Conservation (phyloP, 2,797 vertebrate genomes). For the Myoxocephalus aenaeus region DNA sequence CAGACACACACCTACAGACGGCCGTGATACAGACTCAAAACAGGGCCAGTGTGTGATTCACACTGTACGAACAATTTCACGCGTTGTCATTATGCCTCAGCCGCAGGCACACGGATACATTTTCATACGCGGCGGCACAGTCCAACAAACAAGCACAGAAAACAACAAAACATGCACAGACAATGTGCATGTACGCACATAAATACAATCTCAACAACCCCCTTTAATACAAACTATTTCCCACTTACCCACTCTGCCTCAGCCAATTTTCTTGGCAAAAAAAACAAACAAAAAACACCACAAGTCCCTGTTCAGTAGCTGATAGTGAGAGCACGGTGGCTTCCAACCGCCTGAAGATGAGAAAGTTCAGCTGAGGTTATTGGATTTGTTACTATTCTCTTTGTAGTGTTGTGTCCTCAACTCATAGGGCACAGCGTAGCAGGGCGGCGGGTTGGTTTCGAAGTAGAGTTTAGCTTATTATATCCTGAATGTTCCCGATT, state of each 20-base stretch:
- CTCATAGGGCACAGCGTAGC: not conserved
- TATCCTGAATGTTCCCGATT: not conserved
- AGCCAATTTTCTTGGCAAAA: slow-evolving; percentile 25
- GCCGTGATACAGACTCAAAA: slow-evolving; percentile 7
- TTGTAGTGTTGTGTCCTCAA: slow-evolving; percentile 47
- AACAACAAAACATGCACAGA: not conserved
- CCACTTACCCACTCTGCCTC: slow-evolving; percentile 35
- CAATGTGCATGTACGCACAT: not conserved
- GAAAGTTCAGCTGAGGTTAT: slow-evolving; percentile 70
- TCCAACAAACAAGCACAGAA: slow-evolving; percentile 4
- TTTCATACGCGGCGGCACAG: not conserved
- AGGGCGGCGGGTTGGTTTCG: not conserved
- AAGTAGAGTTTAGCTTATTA: slow-evolving; percentile 5
- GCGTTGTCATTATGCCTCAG: slow-evolving; percentile 29
- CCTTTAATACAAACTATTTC: slow-evolving; percentile 51
- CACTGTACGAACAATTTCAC: slow-evolving; percentile 35
- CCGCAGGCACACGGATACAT: slow-evolving; percentile 4
- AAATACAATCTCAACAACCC: slow-evolving; percentile 14
- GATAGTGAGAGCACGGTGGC: slow-evolving; percentile 59
- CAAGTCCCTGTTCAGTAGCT: slow-evolving; percentile 53
- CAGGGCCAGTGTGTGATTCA: slow-evolving; percentile 51
- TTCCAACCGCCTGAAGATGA: slow-evolving; percentile 66
- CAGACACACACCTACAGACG: slow-evolving; percentile 23
- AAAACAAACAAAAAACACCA: not conserved
- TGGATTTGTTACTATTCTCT: slow-evolving; percentile 68